Evolutionary conservation across 1,140 invertebrate genomes (phyloP).

Genomic region (Argopecten irradians): DNA sequence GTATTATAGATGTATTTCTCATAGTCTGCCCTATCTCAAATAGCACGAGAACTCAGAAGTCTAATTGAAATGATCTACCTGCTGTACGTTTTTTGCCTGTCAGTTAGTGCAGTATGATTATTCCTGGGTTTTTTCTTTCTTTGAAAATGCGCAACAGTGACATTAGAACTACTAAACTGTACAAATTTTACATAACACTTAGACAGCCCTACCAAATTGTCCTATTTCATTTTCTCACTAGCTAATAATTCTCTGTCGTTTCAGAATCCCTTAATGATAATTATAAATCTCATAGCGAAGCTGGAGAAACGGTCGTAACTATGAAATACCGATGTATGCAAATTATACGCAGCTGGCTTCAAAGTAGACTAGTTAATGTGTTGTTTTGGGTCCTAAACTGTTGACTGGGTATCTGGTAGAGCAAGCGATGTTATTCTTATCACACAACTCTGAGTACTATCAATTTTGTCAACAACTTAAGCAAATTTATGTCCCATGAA

Average conservation of each 20-base stretch:
- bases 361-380: constrained; percentile 8
- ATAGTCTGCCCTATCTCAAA: not conserved
- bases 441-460: not conserved
- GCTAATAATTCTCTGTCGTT: not conserved
- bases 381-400: not conserved
- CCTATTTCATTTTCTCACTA: not conserved
- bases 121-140: not conserved
- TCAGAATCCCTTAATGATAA: not conserved
- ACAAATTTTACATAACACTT: not conserved
- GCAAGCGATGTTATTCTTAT: not conserved
- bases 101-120: not conserved
- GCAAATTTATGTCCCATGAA: constrained; percentile 16
- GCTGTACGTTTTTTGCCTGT: not conserved
- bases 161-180: not conserved
- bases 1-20: not conserved
- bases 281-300: not conserved
- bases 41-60: not conserved
- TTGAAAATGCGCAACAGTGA: not conserved
- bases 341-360: constrained; percentile 2
- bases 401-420: not conserved
- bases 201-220: not conserved
- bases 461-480: constrained; percentile 19
- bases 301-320: not conserved
- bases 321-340: not conserved
- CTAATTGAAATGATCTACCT: constrained; percentile 1